These are phyloP conservation scores for Styela plicata DNA, from an alignment of 23 tunicate species.

Conservation along the genomic window DNA sequence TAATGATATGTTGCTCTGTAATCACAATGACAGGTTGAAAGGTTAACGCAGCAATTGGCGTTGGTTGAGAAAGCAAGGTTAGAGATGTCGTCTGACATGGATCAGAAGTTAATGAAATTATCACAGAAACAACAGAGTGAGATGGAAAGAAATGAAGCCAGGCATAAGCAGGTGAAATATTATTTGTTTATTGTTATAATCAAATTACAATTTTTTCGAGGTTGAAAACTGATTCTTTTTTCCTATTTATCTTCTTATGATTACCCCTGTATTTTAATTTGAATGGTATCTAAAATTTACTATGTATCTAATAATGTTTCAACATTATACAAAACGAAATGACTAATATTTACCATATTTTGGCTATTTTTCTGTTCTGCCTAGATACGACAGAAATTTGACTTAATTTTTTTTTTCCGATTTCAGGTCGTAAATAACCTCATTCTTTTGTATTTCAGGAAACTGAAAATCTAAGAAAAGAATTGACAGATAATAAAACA, in stretches of 20 bases:
- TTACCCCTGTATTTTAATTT: no score
- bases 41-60: conserved; percentile 50
- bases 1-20: no score
- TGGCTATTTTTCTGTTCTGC: no score
- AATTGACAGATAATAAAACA: conserved; percentile 33
- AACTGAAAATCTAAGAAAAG: conserved; percentile 38
- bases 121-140: conserved; percentile 68
- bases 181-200: background rate
- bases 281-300: no score
- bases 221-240: no score
- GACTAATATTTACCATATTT: no score
- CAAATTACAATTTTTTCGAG: background rate
- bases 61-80: conserved; percentile 59
- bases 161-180: conserved; percentile 66
- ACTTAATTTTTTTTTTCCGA: no score
- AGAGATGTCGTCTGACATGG: conserved; percentile 66
- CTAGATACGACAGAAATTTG: no score
- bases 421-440: no score
- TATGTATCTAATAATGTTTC: no score
- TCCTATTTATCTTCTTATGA: no score
- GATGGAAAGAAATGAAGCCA: conserved; percentile 43
- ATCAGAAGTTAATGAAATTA: conserved; percentile 43
- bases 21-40: conserved; percentile 37
- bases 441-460: conserved; percentile 47
- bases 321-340: no score